phyloP scores from a whole-genome alignment of 2,113 vertebrate species.

The Agelaius phoeniceus region DNA sequence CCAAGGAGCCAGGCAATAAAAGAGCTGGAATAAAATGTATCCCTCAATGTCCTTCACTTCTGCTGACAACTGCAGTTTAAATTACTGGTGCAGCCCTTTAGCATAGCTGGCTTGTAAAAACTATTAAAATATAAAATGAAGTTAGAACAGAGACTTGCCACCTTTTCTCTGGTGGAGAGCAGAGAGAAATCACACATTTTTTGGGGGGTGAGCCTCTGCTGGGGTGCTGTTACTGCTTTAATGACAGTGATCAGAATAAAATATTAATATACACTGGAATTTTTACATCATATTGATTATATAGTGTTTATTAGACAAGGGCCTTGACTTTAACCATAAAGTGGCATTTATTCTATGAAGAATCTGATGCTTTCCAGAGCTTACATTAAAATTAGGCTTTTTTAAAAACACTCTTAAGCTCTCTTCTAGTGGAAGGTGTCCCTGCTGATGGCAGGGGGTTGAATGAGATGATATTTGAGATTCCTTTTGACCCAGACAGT shows the following conservation, averaged over 20 bases:
- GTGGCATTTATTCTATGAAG: background rate
- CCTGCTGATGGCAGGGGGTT: background rate
- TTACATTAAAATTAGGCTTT: background rate
- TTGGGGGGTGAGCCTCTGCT: background rate
- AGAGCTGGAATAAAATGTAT: conserved; percentile 13
- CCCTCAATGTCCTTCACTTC: conserved; percentile 35
- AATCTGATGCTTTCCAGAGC: background rate
- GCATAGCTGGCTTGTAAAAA: conserved; percentile 12
- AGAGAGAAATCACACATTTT: background rate
- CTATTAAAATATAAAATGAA: conserved; percentile 15
- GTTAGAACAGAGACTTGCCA: background rate
- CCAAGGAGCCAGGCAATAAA: conserved; percentile 17
- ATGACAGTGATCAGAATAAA: background rate
- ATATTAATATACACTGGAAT: background rate
- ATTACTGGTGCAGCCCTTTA: conserved; percentile 26
- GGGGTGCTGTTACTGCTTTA: background rate
- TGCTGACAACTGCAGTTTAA: conserved; percentile 46
- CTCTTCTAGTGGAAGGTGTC: background rate
- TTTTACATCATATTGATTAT: background rate
- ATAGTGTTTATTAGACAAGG: background rate
- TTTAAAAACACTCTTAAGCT: background rate
- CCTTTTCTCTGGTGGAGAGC: background rate
- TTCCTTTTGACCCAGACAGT: background rate
- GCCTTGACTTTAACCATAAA: background rate
- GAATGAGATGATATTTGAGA: background rate